phyloP scores from a whole-genome alignment of 2,113 vertebrate genomes.

The Syngnathus scovelli region DNA sequence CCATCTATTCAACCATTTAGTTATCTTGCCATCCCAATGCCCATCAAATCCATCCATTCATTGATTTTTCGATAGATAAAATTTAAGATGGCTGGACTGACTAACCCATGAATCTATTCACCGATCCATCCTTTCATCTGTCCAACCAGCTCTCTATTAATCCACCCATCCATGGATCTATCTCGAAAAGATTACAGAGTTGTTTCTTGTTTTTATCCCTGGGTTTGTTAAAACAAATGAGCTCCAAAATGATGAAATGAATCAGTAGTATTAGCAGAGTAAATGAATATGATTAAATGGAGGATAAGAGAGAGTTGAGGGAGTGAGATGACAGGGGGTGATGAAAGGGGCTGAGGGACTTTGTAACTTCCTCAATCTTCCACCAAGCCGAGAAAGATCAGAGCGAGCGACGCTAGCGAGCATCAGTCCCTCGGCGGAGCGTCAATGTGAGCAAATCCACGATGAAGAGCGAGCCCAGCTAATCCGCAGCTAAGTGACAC shows the following conservation, averaged over 20 bases:
- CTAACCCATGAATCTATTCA: background rate
- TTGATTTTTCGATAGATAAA: no score
- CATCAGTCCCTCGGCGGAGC: conserved; percentile 52
- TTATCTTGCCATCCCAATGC: no score
- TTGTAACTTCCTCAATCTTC: conserved; percentile 56
- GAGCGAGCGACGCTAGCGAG: conserved; percentile 46
- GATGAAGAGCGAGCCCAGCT: conserved; percentile 62
- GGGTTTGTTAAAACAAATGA: no score
- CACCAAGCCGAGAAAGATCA: conserved; percentile 47
- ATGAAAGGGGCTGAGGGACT: conserved; percentile 2
- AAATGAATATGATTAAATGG: background rate
- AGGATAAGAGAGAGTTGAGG: background rate
- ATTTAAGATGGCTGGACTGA: no score
- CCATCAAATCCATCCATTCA: no score
- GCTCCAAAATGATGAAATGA: no score
- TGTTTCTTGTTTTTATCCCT: background rate
- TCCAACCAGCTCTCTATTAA: background rate
- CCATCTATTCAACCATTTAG: no score
- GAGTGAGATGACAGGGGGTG: background rate
- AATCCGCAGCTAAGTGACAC: conserved; percentile 73
- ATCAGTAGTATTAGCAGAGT: background rate
- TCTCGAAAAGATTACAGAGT: background rate
- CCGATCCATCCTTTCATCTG: background rate
- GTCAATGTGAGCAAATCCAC: conserved; percentile 64
- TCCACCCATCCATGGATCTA: background rate